Percentiles rank a stretch among this genome's conserved stretches.
Evolutionary conservation across 1,140 invertebrate species (phyloP).

Genomic region (Ostrea denselamellosa): DNA sequence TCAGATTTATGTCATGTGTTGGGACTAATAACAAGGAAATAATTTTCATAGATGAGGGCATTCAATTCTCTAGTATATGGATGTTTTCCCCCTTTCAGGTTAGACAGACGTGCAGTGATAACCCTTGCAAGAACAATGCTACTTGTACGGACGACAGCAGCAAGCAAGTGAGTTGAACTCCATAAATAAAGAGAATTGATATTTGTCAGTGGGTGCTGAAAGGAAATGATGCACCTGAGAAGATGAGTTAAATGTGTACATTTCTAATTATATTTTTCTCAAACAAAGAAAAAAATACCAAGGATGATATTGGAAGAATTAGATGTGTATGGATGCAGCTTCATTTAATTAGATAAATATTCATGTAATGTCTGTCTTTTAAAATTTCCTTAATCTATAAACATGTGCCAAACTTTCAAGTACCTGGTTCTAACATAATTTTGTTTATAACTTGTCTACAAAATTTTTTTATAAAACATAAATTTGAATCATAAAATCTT

Average conservation of each 20-base stretch:
- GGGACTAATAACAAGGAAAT: background rate
- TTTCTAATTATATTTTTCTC: too few relatives aligned
- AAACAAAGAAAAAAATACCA: too few relatives aligned
- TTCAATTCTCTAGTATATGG: background rate
- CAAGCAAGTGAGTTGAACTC: background rate
- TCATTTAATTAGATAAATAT: background rate
- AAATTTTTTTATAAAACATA: too few relatives aligned
- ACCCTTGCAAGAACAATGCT: conserved; percentile 79
- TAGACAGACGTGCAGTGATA: conserved; percentile 44
- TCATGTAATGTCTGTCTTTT: too few relatives aligned
- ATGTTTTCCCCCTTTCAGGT: conserved; percentile 40
- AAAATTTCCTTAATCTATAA: too few relatives aligned
- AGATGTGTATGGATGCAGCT: background rate
- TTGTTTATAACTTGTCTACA: too few relatives aligned
- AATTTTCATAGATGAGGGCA: background rate
- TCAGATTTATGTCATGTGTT: background rate
- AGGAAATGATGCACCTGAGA: background rate
- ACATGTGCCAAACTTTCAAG: too few relatives aligned
- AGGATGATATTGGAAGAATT: background rate
- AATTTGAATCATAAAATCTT: too few relatives aligned
- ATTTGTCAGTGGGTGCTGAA: background rate
- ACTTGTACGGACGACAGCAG: conserved; percentile 54
- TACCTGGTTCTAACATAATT: too few relatives aligned
- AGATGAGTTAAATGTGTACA: too few relatives aligned
- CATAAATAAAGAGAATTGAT: background rate